Evolutionary conservation across 1,140 invertebrate genomes (phyloP), one percentile per base, ranked within the genome.

Genomic region (Hydropsyche tenuis): DNA sequence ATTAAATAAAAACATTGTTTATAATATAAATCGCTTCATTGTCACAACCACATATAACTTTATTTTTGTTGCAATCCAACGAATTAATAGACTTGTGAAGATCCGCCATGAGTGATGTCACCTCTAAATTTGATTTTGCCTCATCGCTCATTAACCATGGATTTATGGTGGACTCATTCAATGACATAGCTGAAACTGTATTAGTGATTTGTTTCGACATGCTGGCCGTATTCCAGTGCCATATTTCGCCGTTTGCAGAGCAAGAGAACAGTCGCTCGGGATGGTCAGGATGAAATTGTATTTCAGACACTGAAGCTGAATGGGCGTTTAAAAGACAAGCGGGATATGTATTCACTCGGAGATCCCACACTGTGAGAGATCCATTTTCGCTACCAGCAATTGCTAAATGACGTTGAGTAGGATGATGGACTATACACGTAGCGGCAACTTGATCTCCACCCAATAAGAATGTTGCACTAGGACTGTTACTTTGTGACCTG

Each of bases 291-390:
- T 96, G 94, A 78, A 96, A 96, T 46, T 90, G 87, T 72, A 96
- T 90, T 84, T 96, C 94, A 53, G 87, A 90, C 11, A 96, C 90
- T 42, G 92, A 83, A 69, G 89, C 90, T 0, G 87, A 84, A 80
- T 96, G 94, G 12, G 92, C 94, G 76, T 90, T 92, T 0, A 96
- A 83, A 72, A 94, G 85, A 0, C 92, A 93, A 46, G 93, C 90
- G 1, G 94, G 94, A 79, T 90, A 93, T 2, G 89, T 89, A 30
- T 93, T 91, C 75, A 94, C 89, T 27, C 94, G 84, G 72, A 96
- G 83, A 84, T 96, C 94, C 94, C 94, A 97, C 1, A 95, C 89
- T n/a, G 93, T 93, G 20, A 96, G 83, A 22, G 90, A 89, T 0
- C 89, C 88, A 79, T 94, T 93, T 78, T 95, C 93, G 79, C 92